These are phyloP conservation scores for Cydia splendana DNA, from an alignment of 1,140 invertebrate species.

Conservation along the genomic window DNA sequence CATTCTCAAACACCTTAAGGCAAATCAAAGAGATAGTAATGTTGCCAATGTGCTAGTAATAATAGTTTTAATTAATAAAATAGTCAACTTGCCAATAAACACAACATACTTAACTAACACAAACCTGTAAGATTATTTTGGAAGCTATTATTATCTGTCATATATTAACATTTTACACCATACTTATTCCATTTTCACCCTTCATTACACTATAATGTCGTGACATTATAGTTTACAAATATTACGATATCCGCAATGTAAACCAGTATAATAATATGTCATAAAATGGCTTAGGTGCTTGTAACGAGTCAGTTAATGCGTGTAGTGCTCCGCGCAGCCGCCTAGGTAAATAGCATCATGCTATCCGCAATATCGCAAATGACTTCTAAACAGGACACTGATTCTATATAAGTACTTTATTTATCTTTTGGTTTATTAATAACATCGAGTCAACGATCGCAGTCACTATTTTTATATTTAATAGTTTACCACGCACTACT, in stretches of 20 bases:
- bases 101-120: too few species aligned
- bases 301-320: neutral
- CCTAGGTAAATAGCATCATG: neutral
- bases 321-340: neutral
- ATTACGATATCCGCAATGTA: neutral
- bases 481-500: neutral
- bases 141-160: too few species aligned
- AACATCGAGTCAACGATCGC: neutral
- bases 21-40: too few species aligned
- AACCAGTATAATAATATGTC: neutral
- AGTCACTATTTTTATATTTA: slow-evolving; percentile 13
- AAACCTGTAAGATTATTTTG: too few species aligned
- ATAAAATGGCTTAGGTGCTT: slow-evolving; percentile 14
- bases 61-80: too few species aligned
- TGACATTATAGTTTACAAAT: neutral
- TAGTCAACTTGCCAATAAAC: too few species aligned
- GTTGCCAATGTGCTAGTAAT: too few species aligned
- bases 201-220: too few species aligned
- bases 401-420: neutral
- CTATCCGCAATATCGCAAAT: neutral
- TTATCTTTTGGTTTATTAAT: slow-evolving; percentile 3
- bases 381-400: neutral
- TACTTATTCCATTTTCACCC: too few species aligned
- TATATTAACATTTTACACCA: too few species aligned
- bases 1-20: too few species aligned